These are phyloP conservation scores for Tetramorium alpestre DNA, from an alignment of 1,140 invertebrate species.

Conservation along the genomic window DNA sequence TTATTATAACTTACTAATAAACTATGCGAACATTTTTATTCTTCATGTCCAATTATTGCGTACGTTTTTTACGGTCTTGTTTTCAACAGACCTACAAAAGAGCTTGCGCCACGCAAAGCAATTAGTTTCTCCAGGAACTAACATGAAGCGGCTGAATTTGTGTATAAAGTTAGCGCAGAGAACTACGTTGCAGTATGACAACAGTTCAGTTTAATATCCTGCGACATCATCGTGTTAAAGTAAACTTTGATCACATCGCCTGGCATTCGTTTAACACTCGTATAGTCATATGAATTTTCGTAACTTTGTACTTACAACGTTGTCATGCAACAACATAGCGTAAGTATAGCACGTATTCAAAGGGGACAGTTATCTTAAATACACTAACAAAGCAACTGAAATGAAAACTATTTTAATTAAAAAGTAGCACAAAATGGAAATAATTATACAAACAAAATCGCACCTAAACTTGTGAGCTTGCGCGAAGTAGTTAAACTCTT, in stretches of 20 bases:
- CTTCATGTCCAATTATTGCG: background rate
- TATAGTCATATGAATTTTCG: conserved; percentile 26
- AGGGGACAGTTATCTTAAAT: background rate
- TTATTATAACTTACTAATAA: conserved; percentile 1
- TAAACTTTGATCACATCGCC: conserved; percentile 41
- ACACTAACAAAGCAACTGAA: background rate
- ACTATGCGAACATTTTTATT: background rate
- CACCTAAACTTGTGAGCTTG: background rate
- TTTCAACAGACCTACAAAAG: conserved; percentile 7
- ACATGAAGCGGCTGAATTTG: conserved; percentile 41
- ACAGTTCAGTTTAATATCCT: conserved; percentile 50
- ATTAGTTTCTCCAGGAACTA: conserved; percentile 41
- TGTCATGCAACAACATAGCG: background rate
- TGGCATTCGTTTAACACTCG: conserved; percentile 37
- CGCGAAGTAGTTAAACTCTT: background rate
- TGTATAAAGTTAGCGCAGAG: conserved; percentile 49
- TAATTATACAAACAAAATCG: background rate
- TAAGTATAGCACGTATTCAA: background rate
- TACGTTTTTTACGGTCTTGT: background rate
- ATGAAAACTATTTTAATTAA: background rate
- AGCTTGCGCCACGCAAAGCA: background rate
- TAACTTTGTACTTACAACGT: background rate
- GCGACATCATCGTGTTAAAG: conserved; percentile 20
- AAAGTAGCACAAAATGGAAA: background rate
- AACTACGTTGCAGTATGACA: conserved; percentile 41